Conservation (phyloP, 2,113 vertebrate species). For the Ramphastos sulfuratus region DNA sequence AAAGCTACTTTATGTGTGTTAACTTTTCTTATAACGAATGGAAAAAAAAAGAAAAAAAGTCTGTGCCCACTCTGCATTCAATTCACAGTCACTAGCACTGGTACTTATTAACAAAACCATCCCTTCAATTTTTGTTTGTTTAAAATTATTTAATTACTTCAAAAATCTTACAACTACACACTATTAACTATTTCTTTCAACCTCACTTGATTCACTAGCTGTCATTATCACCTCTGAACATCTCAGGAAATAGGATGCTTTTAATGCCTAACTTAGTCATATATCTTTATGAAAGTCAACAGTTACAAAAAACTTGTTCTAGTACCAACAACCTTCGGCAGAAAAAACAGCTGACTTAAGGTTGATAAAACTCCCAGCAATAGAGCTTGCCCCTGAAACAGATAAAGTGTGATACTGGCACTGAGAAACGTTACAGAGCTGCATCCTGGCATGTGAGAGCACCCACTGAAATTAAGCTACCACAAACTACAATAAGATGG, state of each 20-base stretch:
- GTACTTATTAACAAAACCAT: neutral
- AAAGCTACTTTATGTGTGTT: neutral
- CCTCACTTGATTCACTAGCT: neutral
- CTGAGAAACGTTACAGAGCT: neutral
- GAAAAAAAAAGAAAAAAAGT: neutral
- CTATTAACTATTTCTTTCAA: neutral
- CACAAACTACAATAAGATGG: accelerated
- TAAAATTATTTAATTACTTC: neutral
- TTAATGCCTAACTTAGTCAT: neutral
- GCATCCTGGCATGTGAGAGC: neutral
- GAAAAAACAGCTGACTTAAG: neutral
- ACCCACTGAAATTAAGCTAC: neutral
- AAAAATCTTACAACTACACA: neutral
- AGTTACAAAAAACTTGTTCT: neutral
- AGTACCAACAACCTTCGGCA: neutral
- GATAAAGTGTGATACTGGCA: neutral
- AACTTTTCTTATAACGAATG: neutral
- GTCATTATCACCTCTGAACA: neutral
- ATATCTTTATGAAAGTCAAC: neutral
- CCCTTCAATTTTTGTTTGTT: neutral
- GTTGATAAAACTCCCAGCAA: neutral
- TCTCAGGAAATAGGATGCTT: neutral
- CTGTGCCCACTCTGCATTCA: neutral
- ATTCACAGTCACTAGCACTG: neutral
- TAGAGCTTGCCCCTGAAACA: neutral